Percentiles rank a stretch among this genome's conserved stretches.
These are phyloP conservation scores for Hafferia zeledoni DNA, from an alignment of 2,797 vertebrate genomes.

Conservation along the genomic window DNA sequence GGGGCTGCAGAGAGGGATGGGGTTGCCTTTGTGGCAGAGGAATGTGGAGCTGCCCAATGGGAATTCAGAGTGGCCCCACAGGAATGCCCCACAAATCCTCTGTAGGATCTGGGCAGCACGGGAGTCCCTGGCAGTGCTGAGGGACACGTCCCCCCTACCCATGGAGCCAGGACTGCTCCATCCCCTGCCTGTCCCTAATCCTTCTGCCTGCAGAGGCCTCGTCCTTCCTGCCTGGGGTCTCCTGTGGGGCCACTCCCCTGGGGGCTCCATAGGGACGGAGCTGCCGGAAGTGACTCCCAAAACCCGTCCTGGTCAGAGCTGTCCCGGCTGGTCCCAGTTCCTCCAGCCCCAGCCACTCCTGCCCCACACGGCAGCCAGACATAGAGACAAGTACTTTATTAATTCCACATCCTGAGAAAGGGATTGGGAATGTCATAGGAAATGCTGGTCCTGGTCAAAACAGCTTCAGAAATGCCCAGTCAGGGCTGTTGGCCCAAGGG, in stretches of 20 bases:
- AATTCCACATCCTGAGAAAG: constrained; percentile 1
- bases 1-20: background rate
- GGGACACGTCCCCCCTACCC: background rate
- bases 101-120: rapidly evolving
- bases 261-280: background rate
- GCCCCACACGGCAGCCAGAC: rapidly evolving
- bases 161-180: rapidly evolving
- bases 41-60: background rate
- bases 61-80: background rate
- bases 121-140: background rate
- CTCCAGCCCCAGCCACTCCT: rapidly evolving
- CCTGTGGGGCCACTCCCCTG: background rate
- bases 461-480: background rate
- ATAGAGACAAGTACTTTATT: constrained; percentile 34
- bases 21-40: background rate
- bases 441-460: background rate
- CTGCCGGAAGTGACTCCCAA: background rate
- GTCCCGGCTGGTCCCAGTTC: background rate
- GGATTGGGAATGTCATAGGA: background rate
- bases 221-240: background rate
- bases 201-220: background rate
- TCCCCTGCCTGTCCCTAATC: background rate
- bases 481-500: no score
- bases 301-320: background rate
- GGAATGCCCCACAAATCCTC: background rate